Percentiles rank a stretch among this genome's conserved stretches.
Evolutionary conservation across 2,888 invertebrate species (phyloP).

Genomic region (Macrophya alboannulata): DNA sequence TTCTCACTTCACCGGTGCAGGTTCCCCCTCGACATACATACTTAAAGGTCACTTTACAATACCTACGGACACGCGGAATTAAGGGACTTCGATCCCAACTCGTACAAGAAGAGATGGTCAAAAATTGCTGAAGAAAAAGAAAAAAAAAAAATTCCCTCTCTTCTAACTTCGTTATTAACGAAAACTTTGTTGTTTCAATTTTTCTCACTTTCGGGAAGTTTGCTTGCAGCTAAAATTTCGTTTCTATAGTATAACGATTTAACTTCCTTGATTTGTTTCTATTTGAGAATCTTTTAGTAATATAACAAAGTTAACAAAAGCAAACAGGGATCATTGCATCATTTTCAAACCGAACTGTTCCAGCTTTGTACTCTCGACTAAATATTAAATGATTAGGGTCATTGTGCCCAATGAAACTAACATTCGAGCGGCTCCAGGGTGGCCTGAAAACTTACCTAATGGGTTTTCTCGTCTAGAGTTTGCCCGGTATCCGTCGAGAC

Average conservation of each 20-base stretch:
- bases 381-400: not conserved
- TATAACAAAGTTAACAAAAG: not conserved
- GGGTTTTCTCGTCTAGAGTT: constrained; percentile 23
- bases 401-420: not conserved
- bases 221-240: not conserved
- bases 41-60: constrained; percentile 7
- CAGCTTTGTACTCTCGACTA: not conserved
- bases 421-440: not conserved
- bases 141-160: too few relatives aligned
- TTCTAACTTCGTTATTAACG: not conserved
- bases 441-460: constrained; percentile 2
- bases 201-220: too few relatives aligned
- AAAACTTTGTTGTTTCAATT: too few relatives aligned
- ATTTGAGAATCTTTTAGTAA: not conserved
- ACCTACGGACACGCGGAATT: not conserved
- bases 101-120: not conserved
- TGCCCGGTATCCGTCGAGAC: not conserved
- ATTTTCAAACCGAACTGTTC: not conserved
- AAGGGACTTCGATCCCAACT: not conserved
- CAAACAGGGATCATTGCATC: not conserved
- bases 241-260: not conserved
- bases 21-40: not conserved
- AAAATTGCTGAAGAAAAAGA: not conserved
- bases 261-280: not conserved
- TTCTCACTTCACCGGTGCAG: constrained; percentile 18